Percentiles rank a stretch among this genome's conserved stretches.
These are phyloP conservation scores for Lepidocyrtinus sp. DNA, from an alignment of 2,888 invertebrate genomes.

Conservation along the genomic window DNA sequence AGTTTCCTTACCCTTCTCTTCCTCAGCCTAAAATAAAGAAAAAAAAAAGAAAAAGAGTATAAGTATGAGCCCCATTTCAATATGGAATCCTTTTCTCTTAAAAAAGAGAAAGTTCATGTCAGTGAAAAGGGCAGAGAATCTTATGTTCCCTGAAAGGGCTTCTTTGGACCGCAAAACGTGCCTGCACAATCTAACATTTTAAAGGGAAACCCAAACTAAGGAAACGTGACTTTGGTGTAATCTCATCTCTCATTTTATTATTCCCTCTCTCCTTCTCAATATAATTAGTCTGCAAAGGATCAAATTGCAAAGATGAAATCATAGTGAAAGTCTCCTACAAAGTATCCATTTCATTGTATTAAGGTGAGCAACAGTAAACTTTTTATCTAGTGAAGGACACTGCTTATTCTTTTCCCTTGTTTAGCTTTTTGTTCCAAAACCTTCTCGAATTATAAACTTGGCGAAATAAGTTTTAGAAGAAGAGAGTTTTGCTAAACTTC, in stretches of 20 bases:
- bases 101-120: slow-evolving; percentile 7
- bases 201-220: neutral
- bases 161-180: too few species aligned
- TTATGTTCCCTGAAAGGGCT: too few species aligned
- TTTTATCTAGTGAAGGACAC: slow-evolving; percentile 13
- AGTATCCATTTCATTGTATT: neutral
- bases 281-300: slow-evolving; percentile 31
- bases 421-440: neutral
- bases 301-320: slow-evolving; percentile 17
- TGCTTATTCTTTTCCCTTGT: neutral
- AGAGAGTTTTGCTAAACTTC: slow-evolving; percentile 7
- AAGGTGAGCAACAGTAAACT: neutral
- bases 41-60: too few species aligned
- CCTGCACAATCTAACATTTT: too few species aligned
- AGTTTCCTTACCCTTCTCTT: slow-evolving; percentile 14
- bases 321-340: slow-evolving; percentile 9
- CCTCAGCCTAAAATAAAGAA: too few species aligned
- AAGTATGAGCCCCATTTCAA: too few species aligned
- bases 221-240: slow-evolving; percentile 13
- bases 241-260: slow-evolving; percentile 2
- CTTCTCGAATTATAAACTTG: neutral
- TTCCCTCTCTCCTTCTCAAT: neutral
- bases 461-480: neutral
- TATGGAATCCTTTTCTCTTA: neutral
- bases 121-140: too few species aligned